phyloP scores from a whole-genome alignment of 2,797 vertebrate species.

The Danionella dracula region DNA sequence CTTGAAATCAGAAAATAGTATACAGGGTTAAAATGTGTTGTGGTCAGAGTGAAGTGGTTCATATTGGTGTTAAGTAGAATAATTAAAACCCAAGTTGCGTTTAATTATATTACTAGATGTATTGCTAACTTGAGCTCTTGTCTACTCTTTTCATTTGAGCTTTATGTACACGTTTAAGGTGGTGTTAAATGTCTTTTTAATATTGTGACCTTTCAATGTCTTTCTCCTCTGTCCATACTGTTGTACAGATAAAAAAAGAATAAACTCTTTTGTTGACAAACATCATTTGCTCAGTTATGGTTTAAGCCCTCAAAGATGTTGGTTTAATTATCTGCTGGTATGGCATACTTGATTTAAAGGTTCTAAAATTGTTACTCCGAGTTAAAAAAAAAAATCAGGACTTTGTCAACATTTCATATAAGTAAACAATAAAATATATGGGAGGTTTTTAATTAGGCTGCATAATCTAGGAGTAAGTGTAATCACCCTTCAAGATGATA shows the following conservation, averaged over 20 bases:
- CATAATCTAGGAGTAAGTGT: too few species aligned
- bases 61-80: slow-evolving; percentile 6
- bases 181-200: slow-evolving; percentile 46
- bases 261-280: slow-evolving; percentile 56
- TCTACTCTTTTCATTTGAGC: slow-evolving; percentile 33
- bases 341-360: too few species aligned
- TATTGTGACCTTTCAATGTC: slow-evolving; percentile 55
- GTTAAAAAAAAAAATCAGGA: too few species aligned
- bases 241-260: slow-evolving; percentile 65
- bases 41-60: slow-evolving; percentile 17
- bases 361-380: too few species aligned
- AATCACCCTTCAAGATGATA: too few species aligned
- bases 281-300: too few species aligned
- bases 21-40: slow-evolving; percentile 1
- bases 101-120: slow-evolving; percentile 11
- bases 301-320: too few species aligned
- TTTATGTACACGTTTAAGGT: slow-evolving; percentile 23
- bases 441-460: too few species aligned
- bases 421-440: too few species aligned
- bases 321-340: too few species aligned
- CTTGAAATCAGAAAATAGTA: slow-evolving; percentile 1
- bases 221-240: slow-evolving; percentile 50
- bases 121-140: slow-evolving; percentile 19
- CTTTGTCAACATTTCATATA: too few species aligned
- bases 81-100: neutral